Evolutionary conservation across 2,113 vertebrate genomes (phyloP).

Genomic region (Illadopsis cleaveri): DNA sequence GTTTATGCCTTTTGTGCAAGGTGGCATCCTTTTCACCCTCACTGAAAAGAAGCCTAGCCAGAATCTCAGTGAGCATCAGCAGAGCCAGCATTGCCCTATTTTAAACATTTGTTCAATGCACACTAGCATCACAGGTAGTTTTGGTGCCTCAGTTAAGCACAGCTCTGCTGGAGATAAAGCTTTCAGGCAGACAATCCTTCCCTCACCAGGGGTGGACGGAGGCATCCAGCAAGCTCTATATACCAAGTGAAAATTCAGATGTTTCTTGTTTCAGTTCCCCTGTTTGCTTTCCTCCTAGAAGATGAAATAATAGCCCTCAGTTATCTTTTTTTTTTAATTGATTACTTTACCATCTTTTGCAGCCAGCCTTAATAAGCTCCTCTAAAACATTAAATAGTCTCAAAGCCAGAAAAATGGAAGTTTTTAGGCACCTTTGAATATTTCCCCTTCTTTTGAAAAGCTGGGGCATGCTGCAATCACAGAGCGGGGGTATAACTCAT

Average conservation of each 20-base stretch:
- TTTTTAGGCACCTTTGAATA: background rate
- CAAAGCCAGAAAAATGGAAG: background rate
- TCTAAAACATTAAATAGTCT: background rate
- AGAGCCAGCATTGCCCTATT: background rate
- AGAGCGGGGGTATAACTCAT: background rate
- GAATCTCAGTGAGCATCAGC: background rate
- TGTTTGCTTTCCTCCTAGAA: background rate
- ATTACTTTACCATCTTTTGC: background rate
- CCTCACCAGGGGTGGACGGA: background rate
- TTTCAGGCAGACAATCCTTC: background rate
- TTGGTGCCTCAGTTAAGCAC: background rate
- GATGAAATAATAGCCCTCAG: background rate
- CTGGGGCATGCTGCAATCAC: background rate
- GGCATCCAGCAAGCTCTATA: background rate
- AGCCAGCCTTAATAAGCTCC: background rate
- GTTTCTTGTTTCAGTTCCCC: background rate
- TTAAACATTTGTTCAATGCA: background rate
- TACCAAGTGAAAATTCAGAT: background rate
- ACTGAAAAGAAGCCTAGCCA: background rate
- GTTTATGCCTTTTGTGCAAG: slow-evolving; percentile 28
- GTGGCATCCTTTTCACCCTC: slow-evolving; percentile 30
- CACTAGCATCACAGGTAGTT: background rate
- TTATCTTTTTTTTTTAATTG: background rate
- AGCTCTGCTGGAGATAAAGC: background rate
- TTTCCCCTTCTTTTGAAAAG: background rate